Conservation (phyloP, 2,113 vertebrate genomes). For the Cyprinodon tularosa region DNA sequence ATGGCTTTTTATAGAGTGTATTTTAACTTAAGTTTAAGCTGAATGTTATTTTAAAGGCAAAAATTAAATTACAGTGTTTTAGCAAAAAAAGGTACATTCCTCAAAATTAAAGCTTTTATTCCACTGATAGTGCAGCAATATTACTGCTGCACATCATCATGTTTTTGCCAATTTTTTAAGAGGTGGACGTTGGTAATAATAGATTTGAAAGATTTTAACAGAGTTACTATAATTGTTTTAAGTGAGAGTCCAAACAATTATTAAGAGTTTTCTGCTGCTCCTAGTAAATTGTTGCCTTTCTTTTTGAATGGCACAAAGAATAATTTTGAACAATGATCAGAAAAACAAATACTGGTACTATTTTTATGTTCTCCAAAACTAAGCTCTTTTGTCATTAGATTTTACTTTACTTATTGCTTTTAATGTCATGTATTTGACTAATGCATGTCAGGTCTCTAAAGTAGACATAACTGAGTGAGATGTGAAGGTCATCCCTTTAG, state of each 20-base stretch:
- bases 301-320: background rate
- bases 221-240: background rate
- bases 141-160: too few relatives aligned
- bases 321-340: background rate
- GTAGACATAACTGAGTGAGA: conserved; percentile 24
- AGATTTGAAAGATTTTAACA: background rate
- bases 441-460: conserved; percentile 9
- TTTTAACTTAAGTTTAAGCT: too few relatives aligned
- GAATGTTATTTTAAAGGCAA: too few relatives aligned
- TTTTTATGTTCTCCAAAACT: conserved; percentile 12
- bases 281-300: background rate
- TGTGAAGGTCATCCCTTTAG: conserved; percentile 23
- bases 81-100: too few relatives aligned
- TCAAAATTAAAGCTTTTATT: too few relatives aligned
- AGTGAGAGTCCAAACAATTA: background rate
- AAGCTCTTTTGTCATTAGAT: conserved; percentile 7
- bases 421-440: conserved; percentile 16
- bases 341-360: conserved; percentile 37
- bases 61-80: too few relatives aligned
- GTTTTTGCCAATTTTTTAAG: background rate
- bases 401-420: background rate
- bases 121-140: background rate
- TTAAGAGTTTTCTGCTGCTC: background rate
- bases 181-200: background rate
- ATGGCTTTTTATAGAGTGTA: too few relatives aligned